Percentiles rank a stretch among this genome's conserved stretches.
These are phyloP conservation scores for Lissonota sp. DNA, from an alignment of 2,888 invertebrate species.

Conservation along the genomic window DNA sequence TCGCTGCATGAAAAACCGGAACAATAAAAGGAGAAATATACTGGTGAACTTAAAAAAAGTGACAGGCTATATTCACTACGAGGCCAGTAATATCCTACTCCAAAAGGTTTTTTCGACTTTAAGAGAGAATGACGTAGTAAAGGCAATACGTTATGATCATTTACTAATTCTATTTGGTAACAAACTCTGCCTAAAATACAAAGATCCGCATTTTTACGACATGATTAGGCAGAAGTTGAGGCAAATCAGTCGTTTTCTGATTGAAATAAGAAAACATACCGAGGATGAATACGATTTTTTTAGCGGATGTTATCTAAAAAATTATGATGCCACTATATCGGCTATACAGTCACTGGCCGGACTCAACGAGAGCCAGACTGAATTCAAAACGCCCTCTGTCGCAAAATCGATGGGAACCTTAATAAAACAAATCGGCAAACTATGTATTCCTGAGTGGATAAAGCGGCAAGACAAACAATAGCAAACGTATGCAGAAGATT, in stretches of 20 bases:
- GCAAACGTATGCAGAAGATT: slow-evolving; percentile 53
- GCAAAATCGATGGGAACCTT: slow-evolving; percentile 60
- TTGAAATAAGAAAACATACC: slow-evolving; percentile 20
- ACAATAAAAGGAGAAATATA: background rate
- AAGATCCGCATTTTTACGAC: slow-evolving; percentile 49
- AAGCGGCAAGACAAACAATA: slow-evolving; percentile 49
- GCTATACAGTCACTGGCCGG: slow-evolving; percentile 59
- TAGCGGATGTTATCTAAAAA: slow-evolving; percentile 48
- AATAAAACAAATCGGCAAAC: slow-evolving; percentile 54
- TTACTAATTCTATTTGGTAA: slow-evolving; percentile 56
- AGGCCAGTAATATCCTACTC: slow-evolving; percentile 39
- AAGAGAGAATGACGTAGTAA: slow-evolving; percentile 35
- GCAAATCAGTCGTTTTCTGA: slow-evolving; percentile 55
- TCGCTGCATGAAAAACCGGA: slow-evolving; percentile 21
- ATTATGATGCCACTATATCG: slow-evolving; percentile 47
- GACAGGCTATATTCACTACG: slow-evolving; percentile 40
- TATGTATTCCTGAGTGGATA: slow-evolving; percentile 57
- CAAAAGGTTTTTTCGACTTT: slow-evolving; percentile 49
- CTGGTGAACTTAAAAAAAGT: slow-evolving; percentile 10
- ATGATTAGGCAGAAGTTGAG: slow-evolving; percentile 60
- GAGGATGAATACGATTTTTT: slow-evolving; percentile 37
- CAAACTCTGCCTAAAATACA: slow-evolving; percentile 56
- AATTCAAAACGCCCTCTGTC: slow-evolving; percentile 49
- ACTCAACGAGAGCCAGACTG: slow-evolving; percentile 32
- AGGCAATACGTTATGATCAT: slow-evolving; percentile 54